Evolutionary conservation across 2,888 invertebrate species (phyloP).

Genomic region (Crioceris asparagi): DNA sequence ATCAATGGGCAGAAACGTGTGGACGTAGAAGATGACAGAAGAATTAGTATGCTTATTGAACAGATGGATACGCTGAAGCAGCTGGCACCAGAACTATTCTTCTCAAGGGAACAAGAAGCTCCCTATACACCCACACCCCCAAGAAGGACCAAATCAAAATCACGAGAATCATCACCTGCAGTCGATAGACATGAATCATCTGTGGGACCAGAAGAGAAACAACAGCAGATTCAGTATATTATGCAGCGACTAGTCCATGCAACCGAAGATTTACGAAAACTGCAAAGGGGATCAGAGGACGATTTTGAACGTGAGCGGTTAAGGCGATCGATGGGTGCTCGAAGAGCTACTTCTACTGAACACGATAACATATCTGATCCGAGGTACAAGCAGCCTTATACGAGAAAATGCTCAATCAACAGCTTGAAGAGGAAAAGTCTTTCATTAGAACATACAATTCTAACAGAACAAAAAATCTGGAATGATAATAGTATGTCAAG

Average conservation of each 20-base stretch:
- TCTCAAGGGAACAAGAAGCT: conserved; percentile 39
- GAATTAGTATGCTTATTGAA: conserved; percentile 58
- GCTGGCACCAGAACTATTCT: conserved; percentile 59
- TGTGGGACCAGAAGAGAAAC: conserved; percentile 35
- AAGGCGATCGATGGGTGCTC: conserved; percentile 33
- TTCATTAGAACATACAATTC: conserved; percentile 58
- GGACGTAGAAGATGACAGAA: conserved; percentile 60
- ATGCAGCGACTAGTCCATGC: conserved; percentile 57
- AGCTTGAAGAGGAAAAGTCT: conserved; percentile 58
- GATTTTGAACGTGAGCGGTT: conserved; percentile 43
- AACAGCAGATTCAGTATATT: conserved; percentile 36
- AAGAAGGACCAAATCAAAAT: conserved; percentile 57
- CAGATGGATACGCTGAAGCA: conserved; percentile 66
- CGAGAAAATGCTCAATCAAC: conserved; percentile 26
- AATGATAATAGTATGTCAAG: conserved; percentile 72
- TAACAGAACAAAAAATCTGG: conserved; percentile 62
- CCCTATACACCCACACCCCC: conserved; percentile 59
- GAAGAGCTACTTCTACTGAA: conserved; percentile 51
- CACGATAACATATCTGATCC: conserved; percentile 43
- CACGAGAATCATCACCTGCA: conserved; percentile 60
- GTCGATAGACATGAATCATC: conserved; percentile 42
- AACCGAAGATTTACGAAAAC: conserved; percentile 50
- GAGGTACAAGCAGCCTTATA: conserved; percentile 17
- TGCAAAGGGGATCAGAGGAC: conserved; percentile 42
- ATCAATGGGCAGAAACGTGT: conserved; percentile 40